Evolutionary conservation across 2,113 vertebrate species (phyloP), one percentile per base, ranked within the genome.

Genomic region (Tapirus terrestris): DNA sequence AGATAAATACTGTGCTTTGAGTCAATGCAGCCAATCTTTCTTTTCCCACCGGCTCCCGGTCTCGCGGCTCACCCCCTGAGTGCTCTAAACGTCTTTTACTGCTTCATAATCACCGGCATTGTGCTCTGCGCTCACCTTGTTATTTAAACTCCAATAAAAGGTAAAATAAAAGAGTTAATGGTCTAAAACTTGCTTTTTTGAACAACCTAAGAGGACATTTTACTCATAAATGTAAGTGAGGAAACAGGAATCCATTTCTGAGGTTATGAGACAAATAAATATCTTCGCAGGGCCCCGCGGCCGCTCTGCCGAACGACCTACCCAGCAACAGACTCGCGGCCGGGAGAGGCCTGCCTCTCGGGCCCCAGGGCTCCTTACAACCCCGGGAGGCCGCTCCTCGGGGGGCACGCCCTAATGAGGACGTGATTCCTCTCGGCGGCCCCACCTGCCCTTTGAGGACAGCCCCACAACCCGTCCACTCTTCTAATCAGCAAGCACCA

Each of bases 141-240:
- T 95, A 98, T 96, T 98, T 97, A 98, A 97, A 96, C 93, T 53
- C 95, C 95, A 95, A 93, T 96, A 98, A 98, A 96, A 94, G 76
- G 72, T 51, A 93, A 95, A 95, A 95, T 96, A 93, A 97, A 98
- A 97, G 92, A 90, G 76, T 86, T 96, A 98, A 97, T 94, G 95
- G 93, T 25, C 89, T 98, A 93, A 98, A 96, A 96, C 93, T 67
- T 82, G 91, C 88, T 73, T 60, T 94, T 95, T 81, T 58, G 76
- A 93, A 92, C 93, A 43, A 86, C 72, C 88, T 68, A 94, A 63
- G 84, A 88, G 85, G 93, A 76, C 45, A 43, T 29, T 96, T 94
- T 84, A 85, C 89, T 88, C 95, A 73, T 93, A 95, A 97, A 85
- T 9, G 39, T 43, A 67, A 77, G 86, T 7, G 3, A 88, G 43